phyloP scores from a whole-genome alignment of 2,888 invertebrate species.

The Leptinotarsa rubiginosa region DNA sequence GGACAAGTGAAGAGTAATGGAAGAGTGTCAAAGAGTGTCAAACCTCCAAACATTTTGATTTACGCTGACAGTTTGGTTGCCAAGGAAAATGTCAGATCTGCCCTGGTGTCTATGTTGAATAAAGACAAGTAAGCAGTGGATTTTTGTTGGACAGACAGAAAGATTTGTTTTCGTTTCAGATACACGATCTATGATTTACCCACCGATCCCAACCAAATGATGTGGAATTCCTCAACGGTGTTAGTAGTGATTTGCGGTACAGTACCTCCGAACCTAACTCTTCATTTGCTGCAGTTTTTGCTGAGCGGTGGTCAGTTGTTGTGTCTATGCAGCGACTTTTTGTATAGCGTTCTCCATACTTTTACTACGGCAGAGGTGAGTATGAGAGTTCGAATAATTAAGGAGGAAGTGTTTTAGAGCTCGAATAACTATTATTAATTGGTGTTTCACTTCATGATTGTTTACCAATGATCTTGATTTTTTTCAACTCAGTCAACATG shows the following conservation, averaged over 20 bases:
- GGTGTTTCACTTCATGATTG: too few relatives aligned
- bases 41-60: slow-evolving; percentile 85
- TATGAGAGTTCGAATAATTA: background rate
- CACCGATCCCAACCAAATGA: slow-evolving; percentile 50
- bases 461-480: too few relatives aligned
- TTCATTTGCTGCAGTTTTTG: slow-evolving; percentile 78
- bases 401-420: too few relatives aligned
- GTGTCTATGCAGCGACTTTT: slow-evolving; percentile 83
- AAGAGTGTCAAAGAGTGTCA: slow-evolving; percentile 57
- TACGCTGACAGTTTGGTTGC: slow-evolving; percentile 83
- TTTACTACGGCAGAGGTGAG: slow-evolving; percentile 85
- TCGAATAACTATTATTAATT: too few relatives aligned
- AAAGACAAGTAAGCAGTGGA: slow-evolving; percentile 73
- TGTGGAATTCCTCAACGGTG: slow-evolving; percentile 61
- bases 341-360: slow-evolving; percentile 81
- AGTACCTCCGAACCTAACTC: slow-evolving; percentile 74
- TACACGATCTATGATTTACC: slow-evolving; percentile 75
- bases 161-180: slow-evolving; percentile 59
- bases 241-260: slow-evolving; percentile 84
- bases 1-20: slow-evolving; percentile 7
- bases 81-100: slow-evolving; percentile 79
- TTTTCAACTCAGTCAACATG: too few relatives aligned
- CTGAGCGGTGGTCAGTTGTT: slow-evolving; percentile 80
- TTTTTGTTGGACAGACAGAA: slow-evolving; percentile 38
- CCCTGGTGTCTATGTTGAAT: slow-evolving; percentile 77